Evolutionary conservation across 2,888 invertebrate genomes (phyloP).

Genomic region (Tuta absoluta): DNA sequence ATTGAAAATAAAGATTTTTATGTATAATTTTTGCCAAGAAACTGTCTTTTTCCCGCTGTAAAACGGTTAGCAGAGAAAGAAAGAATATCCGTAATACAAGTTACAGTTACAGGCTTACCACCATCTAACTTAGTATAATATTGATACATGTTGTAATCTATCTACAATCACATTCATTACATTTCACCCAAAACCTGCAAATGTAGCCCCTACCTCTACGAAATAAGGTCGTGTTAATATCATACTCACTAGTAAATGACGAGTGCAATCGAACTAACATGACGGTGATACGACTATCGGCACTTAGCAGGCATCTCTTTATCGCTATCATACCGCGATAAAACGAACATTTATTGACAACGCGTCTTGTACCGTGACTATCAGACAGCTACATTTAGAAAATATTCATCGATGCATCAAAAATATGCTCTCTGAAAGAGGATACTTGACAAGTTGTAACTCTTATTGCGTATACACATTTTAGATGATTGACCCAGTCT

Average conservation of each 20-base stretch:
- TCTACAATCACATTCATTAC: background rate
- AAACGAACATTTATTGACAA: slow-evolving; percentile 5
- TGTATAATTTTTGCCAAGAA: too few species aligned
- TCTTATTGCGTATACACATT: too few species aligned
- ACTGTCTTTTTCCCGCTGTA: too few species aligned
- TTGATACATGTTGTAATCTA: too few species aligned
- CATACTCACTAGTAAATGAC: background rate
- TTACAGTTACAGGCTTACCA: too few species aligned
- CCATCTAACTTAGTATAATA: too few species aligned
- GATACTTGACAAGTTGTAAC: too few species aligned
- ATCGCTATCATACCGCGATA: slow-evolving; percentile 4
- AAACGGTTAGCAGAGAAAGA: too few species aligned
- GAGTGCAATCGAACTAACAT: slow-evolving; percentile 3
- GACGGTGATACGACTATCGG: background rate
- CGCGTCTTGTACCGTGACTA: slow-evolving; percentile 8
- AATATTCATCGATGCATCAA: slow-evolving; percentile 1
- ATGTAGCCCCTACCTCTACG: background rate
- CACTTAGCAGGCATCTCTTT: slow-evolving; percentile 11
- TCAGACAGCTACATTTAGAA: background rate
- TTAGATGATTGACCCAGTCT: too few species aligned
- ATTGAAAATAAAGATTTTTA: too few species aligned
- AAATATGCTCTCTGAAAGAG: background rate
- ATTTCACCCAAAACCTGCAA: background rate
- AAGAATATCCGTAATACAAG: too few species aligned
- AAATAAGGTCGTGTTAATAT: background rate